phyloP scores from a whole-genome alignment of 2,888 invertebrate genomes.

The Drosophila lutescens region DNA sequence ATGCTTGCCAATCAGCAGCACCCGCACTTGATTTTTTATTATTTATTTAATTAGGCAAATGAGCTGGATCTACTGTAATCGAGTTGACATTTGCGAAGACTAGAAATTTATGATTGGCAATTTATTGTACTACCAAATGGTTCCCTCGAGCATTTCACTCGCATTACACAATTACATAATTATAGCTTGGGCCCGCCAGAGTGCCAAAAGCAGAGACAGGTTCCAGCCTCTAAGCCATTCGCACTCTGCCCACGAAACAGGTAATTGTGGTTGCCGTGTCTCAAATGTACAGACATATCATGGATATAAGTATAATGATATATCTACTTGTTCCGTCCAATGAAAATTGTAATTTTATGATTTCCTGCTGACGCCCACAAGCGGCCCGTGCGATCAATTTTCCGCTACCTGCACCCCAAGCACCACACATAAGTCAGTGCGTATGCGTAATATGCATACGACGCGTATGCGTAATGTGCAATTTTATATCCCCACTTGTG shows the following conservation, averaged over 20 bases:
- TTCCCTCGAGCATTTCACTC: constrained; percentile 40
- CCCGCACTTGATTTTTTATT: constrained; percentile 55
- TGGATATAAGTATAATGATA: constrained; percentile 38
- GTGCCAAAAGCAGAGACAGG: constrained; percentile 36
- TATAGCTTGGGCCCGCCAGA: constrained; percentile 30
- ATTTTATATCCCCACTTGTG: constrained; percentile 52
- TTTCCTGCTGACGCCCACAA: constrained; percentile 63
- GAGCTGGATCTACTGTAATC: constrained; percentile 52
- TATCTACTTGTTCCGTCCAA: constrained; percentile 69
- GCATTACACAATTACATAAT: constrained; percentile 63
- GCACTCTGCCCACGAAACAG: constrained; percentile 73
- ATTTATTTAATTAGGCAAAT: constrained; percentile 66
- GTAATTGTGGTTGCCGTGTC: constrained; percentile 52
- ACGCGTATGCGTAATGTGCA: constrained; percentile 69
- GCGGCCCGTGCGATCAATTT: constrained; percentile 60
- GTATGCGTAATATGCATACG: constrained; percentile 60
- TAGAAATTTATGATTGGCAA: constrained; percentile 45
- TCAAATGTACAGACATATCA: constrained; percentile 59
- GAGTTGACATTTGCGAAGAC: constrained; percentile 52
- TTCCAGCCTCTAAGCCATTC: constrained; percentile 60
- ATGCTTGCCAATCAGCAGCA: constrained; percentile 42
- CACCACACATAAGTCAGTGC: constrained; percentile 10
- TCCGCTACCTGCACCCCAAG: constrained; percentile 39
- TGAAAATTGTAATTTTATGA: constrained; percentile 69
- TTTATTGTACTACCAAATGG: constrained; percentile 38